A percentile compares a stretch with the other conserved stretches of the same genome.
Conservation (phyloP, 2,888 invertebrate species). For the Tetropium fuscum region DNA sequence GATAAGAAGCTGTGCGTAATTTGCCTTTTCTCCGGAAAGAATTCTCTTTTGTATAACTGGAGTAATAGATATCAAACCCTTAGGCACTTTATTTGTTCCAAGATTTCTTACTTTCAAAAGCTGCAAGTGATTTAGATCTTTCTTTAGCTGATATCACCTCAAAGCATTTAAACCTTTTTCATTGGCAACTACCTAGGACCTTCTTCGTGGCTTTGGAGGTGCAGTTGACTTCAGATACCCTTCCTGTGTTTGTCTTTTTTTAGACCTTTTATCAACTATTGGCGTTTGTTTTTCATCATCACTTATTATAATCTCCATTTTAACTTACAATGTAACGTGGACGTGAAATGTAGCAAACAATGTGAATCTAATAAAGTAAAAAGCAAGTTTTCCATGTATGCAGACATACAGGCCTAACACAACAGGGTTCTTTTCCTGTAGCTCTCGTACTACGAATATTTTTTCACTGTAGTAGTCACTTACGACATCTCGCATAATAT, state of each 20-base stretch:
- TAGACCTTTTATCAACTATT: not conserved
- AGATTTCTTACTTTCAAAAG: constrained; percentile 9
- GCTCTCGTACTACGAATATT: not conserved
- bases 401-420: not conserved
- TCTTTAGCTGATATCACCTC: constrained; percentile 6
- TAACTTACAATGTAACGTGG: not conserved
- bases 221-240: constrained; percentile 7
- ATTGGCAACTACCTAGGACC: constrained; percentile 17
- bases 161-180: constrained; percentile 10
- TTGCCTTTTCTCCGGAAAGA: constrained; percentile 5
- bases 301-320: not conserved
- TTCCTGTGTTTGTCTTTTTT: constrained; percentile 1
- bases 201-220: constrained; percentile 7
- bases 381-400: not conserved
- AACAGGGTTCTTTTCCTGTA: not conserved
- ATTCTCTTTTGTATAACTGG: constrained; percentile 1
- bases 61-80: constrained; percentile 1
- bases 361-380: not conserved
- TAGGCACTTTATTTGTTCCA: constrained; percentile 2
- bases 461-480: not conserved
- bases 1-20: constrained; percentile 9
- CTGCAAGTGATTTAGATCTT: constrained; percentile 9
- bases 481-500: too few species aligned
- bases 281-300: not conserved
- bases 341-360: not conserved